Base-by-base conservation (phyloP, 2,113 vertebrate species). In the Oceanodroma tethys region DNA sequence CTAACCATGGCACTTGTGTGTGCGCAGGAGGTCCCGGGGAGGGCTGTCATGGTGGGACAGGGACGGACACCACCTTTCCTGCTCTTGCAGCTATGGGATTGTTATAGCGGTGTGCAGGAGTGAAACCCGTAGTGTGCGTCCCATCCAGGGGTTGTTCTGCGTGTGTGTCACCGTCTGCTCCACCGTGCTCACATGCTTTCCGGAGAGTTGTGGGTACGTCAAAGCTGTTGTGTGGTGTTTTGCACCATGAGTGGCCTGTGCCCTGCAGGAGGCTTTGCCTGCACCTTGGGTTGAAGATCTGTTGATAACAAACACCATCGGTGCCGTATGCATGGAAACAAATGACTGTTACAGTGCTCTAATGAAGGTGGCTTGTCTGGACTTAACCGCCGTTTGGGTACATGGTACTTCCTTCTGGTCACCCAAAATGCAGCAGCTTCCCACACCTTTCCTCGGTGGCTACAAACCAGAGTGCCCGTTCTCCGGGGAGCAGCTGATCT, bases 1-100 rank as follows among this genome's bases (percentile, higher is more conserved):
- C 2, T 32, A 42, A 3, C 7, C 5, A 0, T 0, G 22, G n/a
- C 3, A 2, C 29, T 55, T 1, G 8, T 10, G 52, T 10, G 42
- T 78, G 48, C 0, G 2, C 32, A 22, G 45, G 18, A 53, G 14
- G 10, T 67, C 14, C 13, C 0, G 0, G 43, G 47, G 4, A n/a
- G 11, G 10, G 5, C 10, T 43, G 7, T 43, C 17, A 5, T 0
- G 1, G 12, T 4, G 67, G 65, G 34, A 48, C n/a, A 40, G 63
- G 76, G 82, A 58, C 1, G 1, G 73, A 26, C 38, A 22, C 6
- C 22, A 7, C 16, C 11, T 71, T 2, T 16, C 34, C 3, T 63
- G 59, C 50, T 67, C 23, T 30, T n/a, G 36, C 30, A 62, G 59
- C 43, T 52, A 10, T 29, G 32, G 52, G 27, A 0, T n/a, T 43